A percentile compares a stretch with the other conserved stretches of the same genome.
Conservation (phyloP, 2,113 vertebrate species). For the Macaca fascicularis region T2T-MFA8v1.1 NC_088380.1:4483501-4484000, state of each 20-base stretch:
- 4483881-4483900: rapidly evolving
- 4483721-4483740: background rate
- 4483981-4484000: too few species aligned
- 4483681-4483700: rapidly evolving
- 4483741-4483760: background rate
- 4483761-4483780: background rate
- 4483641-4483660: background rate
- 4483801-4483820: rapidly evolving
- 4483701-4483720: background rate
- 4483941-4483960: background rate
- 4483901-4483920: background rate
- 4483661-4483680: rapidly evolving
- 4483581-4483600: too few species aligned
- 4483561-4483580: background rate
- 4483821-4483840: background rate
- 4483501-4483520: too few species aligned
- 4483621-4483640: too few species aligned
- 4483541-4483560: too few species aligned
- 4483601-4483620: background rate
- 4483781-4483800: background rate
- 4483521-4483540: too few species aligned
- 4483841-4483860: background rate
- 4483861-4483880: background rate
- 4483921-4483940: background rate
- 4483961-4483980: background rate